Evolutionary conservation across 2,113 vertebrate genomes (phyloP), one percentile per base, ranked within the genome.

Genomic region (Podarcis raffonei): DNA sequence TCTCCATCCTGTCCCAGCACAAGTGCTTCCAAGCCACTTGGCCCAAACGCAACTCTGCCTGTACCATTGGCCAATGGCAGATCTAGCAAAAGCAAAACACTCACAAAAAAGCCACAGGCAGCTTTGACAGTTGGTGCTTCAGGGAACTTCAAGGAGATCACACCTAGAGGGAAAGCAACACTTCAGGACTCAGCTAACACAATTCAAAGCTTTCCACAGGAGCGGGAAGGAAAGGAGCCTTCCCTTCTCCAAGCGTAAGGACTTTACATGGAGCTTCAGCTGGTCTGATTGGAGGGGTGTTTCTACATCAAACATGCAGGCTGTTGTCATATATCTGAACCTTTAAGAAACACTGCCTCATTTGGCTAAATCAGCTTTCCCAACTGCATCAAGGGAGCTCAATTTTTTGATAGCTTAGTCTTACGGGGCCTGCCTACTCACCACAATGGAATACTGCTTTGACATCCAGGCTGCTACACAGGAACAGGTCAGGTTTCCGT

Each of bases 371-470:
- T 25, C 42, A 69, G 22, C 16, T 87, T 69, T 2, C 27, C 65
- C 76, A 69, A 27, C 57, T n/a, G 71, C 48, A 71, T 25, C 32
- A 87, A 48, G 30, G 53, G 13, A 48, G 16, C 30, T n/a, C 57
- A 48, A 20, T 79, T 84, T 53, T 74, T 6, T 2, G 35, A 16
- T 35, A 48, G 15, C 30, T 30, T 32, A 66, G 18, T 68, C 68
- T 76, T 69, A 84, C 20, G 12, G 37, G 37, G 18, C 22, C 25
- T 84, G 81, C 65, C 89, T 94, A 98, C 99, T 98, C 97, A 99
- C 99, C 99, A 95, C 99, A 99, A 87, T 99, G 99, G 96, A 99
- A 99, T 89, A 99, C 97, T 15, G 99, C 99, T 96, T 99, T 99
- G 95, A 99, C 98, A 57, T 99, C 99, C 95, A 99, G 96, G 95